Evolutionary conservation across 2,113 vertebrate species (phyloP).

Genomic region (Tonatia bakeri): DNA sequence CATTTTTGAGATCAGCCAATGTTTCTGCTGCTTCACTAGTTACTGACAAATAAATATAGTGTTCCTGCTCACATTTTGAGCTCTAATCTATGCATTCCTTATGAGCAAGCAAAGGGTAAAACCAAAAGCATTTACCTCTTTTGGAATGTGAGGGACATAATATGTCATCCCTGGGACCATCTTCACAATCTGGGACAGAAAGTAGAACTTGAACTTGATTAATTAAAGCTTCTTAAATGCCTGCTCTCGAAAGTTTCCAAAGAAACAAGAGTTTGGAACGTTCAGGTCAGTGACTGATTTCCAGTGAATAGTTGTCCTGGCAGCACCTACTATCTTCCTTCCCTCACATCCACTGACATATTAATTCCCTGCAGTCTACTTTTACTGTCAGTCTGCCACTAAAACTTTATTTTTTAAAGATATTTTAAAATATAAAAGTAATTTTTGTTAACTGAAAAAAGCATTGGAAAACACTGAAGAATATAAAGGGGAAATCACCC

Average conservation of each 20-base stretch:
- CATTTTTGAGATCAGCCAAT: not conserved
- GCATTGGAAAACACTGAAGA: not conserved
- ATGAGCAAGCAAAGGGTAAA: not conserved
- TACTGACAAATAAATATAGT: not conserved
- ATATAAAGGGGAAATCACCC: not conserved
- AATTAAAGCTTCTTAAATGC: not conserved
- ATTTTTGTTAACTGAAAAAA: not conserved
- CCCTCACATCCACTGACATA: not conserved
- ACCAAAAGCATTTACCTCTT: not conserved
- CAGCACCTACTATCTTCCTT: not conserved
- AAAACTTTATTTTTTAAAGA: not conserved
- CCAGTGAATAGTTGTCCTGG: not conserved
- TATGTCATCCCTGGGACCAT: too few species aligned
- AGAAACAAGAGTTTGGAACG: not conserved
- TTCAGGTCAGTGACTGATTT: not conserved
- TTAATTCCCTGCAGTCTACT: not conserved
- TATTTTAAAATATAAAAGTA: not conserved
- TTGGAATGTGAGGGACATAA: not conserved
- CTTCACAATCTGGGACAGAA: not conserved
- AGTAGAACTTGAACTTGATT: not conserved
- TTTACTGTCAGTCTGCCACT: not conserved
- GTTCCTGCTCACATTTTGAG: not conserved
- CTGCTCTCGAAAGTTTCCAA: not conserved
- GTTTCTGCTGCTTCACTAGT: not conserved
- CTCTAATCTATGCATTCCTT: not conserved